Evolutionary conservation across 1,140 invertebrate species (phyloP), one percentile per base, ranked within the genome.

Genomic region (Latrodectus geometricus): DNA sequence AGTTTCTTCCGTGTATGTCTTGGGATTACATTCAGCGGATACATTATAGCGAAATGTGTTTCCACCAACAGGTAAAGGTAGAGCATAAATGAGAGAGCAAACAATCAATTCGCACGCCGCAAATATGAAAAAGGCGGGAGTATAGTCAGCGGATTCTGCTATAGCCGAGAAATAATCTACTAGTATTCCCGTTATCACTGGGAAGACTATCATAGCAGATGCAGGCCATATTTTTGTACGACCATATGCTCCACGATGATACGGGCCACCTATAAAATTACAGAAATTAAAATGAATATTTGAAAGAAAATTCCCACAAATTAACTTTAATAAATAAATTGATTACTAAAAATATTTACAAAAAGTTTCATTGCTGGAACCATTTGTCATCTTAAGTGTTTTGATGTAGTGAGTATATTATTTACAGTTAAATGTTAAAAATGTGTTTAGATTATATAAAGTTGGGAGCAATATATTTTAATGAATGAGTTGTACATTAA

Each of bases 241-340:
- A 12, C 87, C 89, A 73, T 89, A 89, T 8, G 84, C 61, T 8
- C 89, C 85, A 52, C 89, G 88, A 61, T 88, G 88, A 74, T 89
- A 74, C 23, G 85, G 74, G 8, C 83, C 83, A 70, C 21, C 83
- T 86, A 61, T 8, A 72, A 68, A 68, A 5, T 48, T 66, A 68
- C 15, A n/a, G 68, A 23, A 20, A 69, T 1, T 61, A 61, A 61
- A 61, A 8, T 61, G 35, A 35, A 35, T 35, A 35, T 35, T 35
- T 35, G 5, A 35, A 35, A 35, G 1, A 35, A 35, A 35, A 35
- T 1, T 35, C 5, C 35, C 35, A 35, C 35, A 35, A 35, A 3
- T 35, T 3, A 35, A 35, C 35, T 35, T 3, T 35, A 5, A 35
- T 1, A 5, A 5, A 35, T 35, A 35, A 35, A 35, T 35, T 35